Base-by-base conservation (phyloP, 2,888 invertebrate species). In the Archips xylosteana region DNA sequence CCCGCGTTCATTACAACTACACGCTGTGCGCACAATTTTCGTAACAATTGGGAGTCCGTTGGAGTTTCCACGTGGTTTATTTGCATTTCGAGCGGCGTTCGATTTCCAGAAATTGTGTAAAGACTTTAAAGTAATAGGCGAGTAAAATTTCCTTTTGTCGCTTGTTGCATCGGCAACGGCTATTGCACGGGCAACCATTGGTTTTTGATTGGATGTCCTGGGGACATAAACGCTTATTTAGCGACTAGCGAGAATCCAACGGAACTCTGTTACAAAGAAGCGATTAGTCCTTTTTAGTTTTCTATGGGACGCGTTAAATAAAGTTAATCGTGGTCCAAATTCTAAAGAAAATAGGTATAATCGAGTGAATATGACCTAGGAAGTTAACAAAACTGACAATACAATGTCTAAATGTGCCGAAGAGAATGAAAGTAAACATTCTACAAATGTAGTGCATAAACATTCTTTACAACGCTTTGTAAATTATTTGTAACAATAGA, bases 381-480 rank as follows among this genome's bases (percentile, higher is more conserved):
- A 54, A 54, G 15, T 54, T 8, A 54, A 49, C n/a, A n/a, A 49
- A 54, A 54, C 15, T 9, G 9, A 51, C 15, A 51, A 15, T 15
- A 51, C 51, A 15, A 39, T 39, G 39, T 51, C 15, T 5, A 54
- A 54, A 15, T 54, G 9, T 54, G 12, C 23, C 32, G 3, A 32
- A 32, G 57, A 57, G 32, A 57, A 57, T 57, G 12, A 57, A 57
- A 57, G 57, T 57, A 57, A 57, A 32, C 62, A 36, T 70, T 70
- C 70, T 47, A 57, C 45, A 64, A 70, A 63, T 54, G 63, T 70
- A 63, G 32, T 36, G 60, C 36, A 65, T 70, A 64, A 71, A 64
- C 47, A 70, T 64, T 64, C 64, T 45, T 64, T 15, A 57, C 23
- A 49, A 47, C 34, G 2, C 59, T 15, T 45, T 54, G 70, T 39